Conservation (phyloP, 2,797 vertebrate genomes). For the Saxicola maurus region DNA sequence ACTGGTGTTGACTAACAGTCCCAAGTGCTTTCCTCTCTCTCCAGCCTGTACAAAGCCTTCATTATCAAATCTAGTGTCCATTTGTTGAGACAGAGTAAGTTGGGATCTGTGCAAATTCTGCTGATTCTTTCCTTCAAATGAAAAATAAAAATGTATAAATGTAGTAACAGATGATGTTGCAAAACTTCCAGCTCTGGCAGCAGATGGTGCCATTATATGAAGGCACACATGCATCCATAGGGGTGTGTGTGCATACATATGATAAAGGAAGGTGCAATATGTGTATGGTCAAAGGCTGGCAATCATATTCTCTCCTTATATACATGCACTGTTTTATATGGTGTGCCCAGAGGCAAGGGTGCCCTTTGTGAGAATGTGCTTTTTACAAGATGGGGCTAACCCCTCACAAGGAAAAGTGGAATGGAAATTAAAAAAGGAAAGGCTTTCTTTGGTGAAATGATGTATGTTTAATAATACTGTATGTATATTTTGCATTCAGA, state of each 20-base stretch:
- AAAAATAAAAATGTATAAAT: not conserved
- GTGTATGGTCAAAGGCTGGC: not conserved
- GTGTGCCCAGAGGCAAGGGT: not conserved
- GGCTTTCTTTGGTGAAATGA: not conserved
- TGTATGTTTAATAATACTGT: not conserved
- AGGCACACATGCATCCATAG: not conserved
- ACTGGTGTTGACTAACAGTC: not conserved
- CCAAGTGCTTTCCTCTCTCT: not conserved
- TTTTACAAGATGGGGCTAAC: not conserved
- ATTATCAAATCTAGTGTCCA: accelerated
- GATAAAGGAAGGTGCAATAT: not conserved
- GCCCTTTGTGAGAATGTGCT: not conserved
- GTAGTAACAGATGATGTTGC: conserved; percentile 31
- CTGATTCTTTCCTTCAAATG: not conserved
- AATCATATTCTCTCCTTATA: not conserved
- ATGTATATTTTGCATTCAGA: conserved; percentile 18
- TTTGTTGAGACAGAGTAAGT: accelerated
- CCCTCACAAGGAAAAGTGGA: not conserved
- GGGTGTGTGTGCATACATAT: not conserved
- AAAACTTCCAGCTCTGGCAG: conserved; percentile 48
- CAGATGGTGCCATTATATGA: conserved; percentile 51
- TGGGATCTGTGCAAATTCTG: not conserved
- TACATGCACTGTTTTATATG: accelerated
- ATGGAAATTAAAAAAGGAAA: not conserved
- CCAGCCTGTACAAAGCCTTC: not conserved